Conservation (phyloP, 2,888 invertebrate species). For the Platypus cylindrus region DNA sequence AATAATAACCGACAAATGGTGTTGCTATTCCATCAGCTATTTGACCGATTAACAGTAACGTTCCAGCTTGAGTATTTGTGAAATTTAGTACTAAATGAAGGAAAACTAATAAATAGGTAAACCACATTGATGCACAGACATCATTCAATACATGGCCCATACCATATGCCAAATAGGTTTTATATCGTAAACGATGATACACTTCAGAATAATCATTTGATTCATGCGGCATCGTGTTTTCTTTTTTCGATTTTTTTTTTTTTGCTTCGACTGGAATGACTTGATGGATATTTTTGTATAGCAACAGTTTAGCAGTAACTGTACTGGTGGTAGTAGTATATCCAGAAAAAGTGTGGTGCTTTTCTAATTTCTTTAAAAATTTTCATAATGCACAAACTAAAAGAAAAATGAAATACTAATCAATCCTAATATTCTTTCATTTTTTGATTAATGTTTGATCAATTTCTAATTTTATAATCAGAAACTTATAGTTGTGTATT, state of each 20-base stretch:
- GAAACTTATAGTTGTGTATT: too few species aligned
- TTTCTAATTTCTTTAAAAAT: too few species aligned
- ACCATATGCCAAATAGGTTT: slow-evolving; percentile 46
- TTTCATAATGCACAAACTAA: too few species aligned
- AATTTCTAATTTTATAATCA: too few species aligned
- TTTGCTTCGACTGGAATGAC: too few species aligned
- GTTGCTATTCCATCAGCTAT: slow-evolving; percentile 82
- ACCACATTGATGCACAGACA: slow-evolving; percentile 91
- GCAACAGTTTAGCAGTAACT: too few species aligned
- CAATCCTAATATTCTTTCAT: too few species aligned
- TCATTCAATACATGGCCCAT: slow-evolving; percentile 88
- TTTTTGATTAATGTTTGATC: too few species aligned
- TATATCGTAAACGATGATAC: slow-evolving; percentile 33
- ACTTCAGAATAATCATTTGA: slow-evolving; percentile 41
- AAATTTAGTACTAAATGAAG: slow-evolving; percentile 52
- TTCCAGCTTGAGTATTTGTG: slow-evolving; percentile 44
- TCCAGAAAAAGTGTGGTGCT: too few species aligned
- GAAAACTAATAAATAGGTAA: slow-evolving; percentile 80
- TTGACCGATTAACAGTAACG: slow-evolving; percentile 69
- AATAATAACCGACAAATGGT: slow-evolving; percentile 75
- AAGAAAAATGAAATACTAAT: too few species aligned
- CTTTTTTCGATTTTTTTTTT: slow-evolving; percentile 4
- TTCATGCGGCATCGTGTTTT: slow-evolving; percentile 1
- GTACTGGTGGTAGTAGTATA: too few species aligned
- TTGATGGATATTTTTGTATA: too few species aligned